These are phyloP conservation scores for Drosophila borborema DNA, from an alignment of 2,888 invertebrate species.

Conservation along the genomic window DNA sequence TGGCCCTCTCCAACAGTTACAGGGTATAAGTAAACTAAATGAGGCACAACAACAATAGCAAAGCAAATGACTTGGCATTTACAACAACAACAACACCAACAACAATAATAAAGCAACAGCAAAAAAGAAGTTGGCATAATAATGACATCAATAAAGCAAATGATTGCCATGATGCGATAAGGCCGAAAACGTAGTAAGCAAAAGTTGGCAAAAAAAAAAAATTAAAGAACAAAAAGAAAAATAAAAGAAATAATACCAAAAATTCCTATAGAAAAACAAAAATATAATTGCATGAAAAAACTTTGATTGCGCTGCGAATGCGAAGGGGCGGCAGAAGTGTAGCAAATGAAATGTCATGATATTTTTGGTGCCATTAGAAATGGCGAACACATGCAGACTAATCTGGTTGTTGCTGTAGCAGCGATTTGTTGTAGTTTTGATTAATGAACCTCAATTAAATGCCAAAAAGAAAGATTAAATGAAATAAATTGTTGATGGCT, in stretches of 20 bases:
- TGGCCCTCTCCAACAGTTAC: background rate
- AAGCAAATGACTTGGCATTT: slow-evolving; percentile 62
- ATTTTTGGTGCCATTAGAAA: slow-evolving; percentile 57
- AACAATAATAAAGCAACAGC: background rate
- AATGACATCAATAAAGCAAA: slow-evolving; percentile 77
- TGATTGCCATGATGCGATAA: slow-evolving; percentile 72
- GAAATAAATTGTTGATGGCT: slow-evolving; percentile 6
- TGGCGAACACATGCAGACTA: slow-evolving; percentile 52
- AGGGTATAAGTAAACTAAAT: slow-evolving; percentile 46
- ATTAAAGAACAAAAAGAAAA: too few species aligned
- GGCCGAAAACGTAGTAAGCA: slow-evolving; percentile 47
- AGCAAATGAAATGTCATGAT: slow-evolving; percentile 66
- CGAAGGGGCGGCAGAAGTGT: slow-evolving; percentile 2
- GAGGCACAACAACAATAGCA: slow-evolving; percentile 51
- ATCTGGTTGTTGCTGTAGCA: slow-evolving; percentile 18
- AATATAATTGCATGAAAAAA: slow-evolving; percentile 57
- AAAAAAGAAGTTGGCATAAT: slow-evolving; percentile 61
- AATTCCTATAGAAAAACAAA: slow-evolving; percentile 29
- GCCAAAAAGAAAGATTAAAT: slow-evolving; percentile 39
- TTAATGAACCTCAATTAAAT: slow-evolving; percentile 74
- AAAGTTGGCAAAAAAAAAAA: slow-evolving; percentile 22
- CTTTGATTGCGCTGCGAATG: slow-evolving; percentile 53
- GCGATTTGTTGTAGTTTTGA: slow-evolving; percentile 49
- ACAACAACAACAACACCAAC: slow-evolving; percentile 23
- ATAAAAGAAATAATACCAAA: background rate